Evolutionary conservation across 2,797 vertebrate genomes (phyloP).

Genomic region (Anguilla megastoma): DNA sequence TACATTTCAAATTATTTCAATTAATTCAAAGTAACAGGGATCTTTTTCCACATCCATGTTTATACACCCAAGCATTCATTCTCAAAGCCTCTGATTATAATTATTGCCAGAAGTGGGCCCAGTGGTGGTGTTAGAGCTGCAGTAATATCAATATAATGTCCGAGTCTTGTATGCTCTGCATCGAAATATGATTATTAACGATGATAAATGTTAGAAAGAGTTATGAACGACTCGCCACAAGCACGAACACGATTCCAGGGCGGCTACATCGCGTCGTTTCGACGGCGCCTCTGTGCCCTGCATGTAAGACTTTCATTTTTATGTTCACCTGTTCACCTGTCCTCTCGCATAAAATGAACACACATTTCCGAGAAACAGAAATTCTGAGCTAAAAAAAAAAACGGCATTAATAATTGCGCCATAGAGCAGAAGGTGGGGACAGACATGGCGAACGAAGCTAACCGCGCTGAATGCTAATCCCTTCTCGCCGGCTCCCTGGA

Average conservation of each 20-base stretch:
- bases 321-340: background rate
- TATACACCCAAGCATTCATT: background rate
- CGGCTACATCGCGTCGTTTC: slow-evolving; percentile 37
- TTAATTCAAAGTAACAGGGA: background rate
- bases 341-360: background rate
- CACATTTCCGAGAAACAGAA: background rate
- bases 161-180: background rate
- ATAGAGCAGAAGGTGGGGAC: background rate
- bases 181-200: background rate
- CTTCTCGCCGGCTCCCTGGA: background rate
- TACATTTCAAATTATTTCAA: background rate
- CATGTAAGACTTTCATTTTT: background rate
- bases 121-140: background rate
- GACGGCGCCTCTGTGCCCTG: background rate
- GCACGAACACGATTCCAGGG: background rate
- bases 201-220: background rate
- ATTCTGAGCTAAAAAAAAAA: background rate
- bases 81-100: background rate
- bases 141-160: background rate
- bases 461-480: slow-evolving; percentile 4
- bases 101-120: background rate
- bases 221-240: background rate
- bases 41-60: background rate
- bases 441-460: background rate
- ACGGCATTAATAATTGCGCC: background rate